Percentiles rank a stretch among this genome's conserved stretches.
Conservation (phyloP, 2,113 vertebrate genomes). For the Gasterosteus aculeatus region DNA sequence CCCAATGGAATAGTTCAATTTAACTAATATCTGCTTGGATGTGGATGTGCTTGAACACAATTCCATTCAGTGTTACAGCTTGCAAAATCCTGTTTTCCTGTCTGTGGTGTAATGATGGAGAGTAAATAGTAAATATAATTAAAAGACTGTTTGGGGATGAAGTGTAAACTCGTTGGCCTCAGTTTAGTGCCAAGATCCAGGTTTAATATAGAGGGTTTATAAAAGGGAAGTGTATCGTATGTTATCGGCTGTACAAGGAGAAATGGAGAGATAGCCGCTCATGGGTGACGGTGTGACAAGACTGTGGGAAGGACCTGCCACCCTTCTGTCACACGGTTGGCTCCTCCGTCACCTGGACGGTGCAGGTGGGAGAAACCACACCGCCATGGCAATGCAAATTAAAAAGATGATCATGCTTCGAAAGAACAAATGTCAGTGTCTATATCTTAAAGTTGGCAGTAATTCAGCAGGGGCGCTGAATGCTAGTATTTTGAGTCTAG, state of each 20-base stretch:
- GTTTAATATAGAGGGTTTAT: slow-evolving; percentile 12
- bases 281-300: slow-evolving; percentile 65
- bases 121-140: slow-evolving; percentile 51
- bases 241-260: slow-evolving; percentile 1
- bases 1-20: slow-evolving; percentile 59
- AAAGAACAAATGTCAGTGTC: slow-evolving; percentile 16
- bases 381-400: slow-evolving; percentile 32
- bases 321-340: slow-evolving; percentile 49
- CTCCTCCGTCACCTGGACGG: slow-evolving; percentile 39
- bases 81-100: slow-evolving; percentile 26
- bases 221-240: neutral
- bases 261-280: slow-evolving; percentile 54
- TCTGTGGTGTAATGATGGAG: slow-evolving; percentile 42
- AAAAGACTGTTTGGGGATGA: slow-evolving; percentile 24
- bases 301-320: slow-evolving; percentile 51
- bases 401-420: slow-evolving; percentile 40
- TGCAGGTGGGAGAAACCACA: slow-evolving; percentile 37
- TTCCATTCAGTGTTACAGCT: slow-evolving; percentile 67
- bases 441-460: neutral
- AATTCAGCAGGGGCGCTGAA: neutral
- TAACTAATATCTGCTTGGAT: slow-evolving; percentile 68
- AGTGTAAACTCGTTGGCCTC: slow-evolving; percentile 35
- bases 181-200: slow-evolving; percentile 21
- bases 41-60: slow-evolving; percentile 61
- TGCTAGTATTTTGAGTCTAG: neutral